A percentile compares a stretch with the other conserved stretches of the same genome.
Evolutionary conservation across 2,888 invertebrate species (phyloP).

Genomic region (Oligia fasciuncula): DNA sequence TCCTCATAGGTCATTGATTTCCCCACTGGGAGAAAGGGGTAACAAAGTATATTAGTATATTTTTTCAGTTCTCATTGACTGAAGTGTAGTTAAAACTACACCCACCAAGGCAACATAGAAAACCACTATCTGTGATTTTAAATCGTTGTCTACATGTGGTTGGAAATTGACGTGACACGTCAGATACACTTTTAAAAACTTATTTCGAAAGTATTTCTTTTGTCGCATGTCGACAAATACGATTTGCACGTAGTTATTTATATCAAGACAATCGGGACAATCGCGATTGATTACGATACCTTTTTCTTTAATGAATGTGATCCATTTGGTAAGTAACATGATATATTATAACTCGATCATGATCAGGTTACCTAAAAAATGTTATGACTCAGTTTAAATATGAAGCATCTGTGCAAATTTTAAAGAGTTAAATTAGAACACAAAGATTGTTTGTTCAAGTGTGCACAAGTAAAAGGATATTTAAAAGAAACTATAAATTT

Average conservation of each 20-base stretch:
- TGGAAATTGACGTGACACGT: not conserved
- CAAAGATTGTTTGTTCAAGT: slow-evolving; percentile 22
- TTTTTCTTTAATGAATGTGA: slow-evolving; percentile 3
- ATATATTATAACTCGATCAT: slow-evolving; percentile 6
- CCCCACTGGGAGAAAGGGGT: too few relatives aligned
- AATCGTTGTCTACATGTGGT: not conserved
- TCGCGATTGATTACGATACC: slow-evolving; percentile 12
- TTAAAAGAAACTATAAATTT: not conserved
- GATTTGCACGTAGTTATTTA: slow-evolving; percentile 31
- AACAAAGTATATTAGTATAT: not conserved
- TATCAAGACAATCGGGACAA: slow-evolving; percentile 15
- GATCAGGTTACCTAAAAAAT: slow-evolving; percentile 1
- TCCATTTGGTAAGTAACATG: not conserved
- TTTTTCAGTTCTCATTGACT: not conserved
- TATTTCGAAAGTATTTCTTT: not conserved
- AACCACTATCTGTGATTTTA: not conserved
- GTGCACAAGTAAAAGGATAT: slow-evolving; percentile 3
- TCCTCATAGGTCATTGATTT: not conserved
- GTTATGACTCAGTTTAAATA: not conserved
- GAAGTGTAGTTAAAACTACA: not conserved
- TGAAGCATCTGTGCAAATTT: slow-evolving; percentile 1
- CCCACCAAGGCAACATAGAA: not conserved
- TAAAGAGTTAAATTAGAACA: not conserved
- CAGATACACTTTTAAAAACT: not conserved
- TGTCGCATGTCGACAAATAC: slow-evolving; percentile 15